These are phyloP conservation scores for Psittacula cyanocephala DNA, from an alignment of 2,113 vertebrate genomes.

Conservation along the genomic window DNA sequence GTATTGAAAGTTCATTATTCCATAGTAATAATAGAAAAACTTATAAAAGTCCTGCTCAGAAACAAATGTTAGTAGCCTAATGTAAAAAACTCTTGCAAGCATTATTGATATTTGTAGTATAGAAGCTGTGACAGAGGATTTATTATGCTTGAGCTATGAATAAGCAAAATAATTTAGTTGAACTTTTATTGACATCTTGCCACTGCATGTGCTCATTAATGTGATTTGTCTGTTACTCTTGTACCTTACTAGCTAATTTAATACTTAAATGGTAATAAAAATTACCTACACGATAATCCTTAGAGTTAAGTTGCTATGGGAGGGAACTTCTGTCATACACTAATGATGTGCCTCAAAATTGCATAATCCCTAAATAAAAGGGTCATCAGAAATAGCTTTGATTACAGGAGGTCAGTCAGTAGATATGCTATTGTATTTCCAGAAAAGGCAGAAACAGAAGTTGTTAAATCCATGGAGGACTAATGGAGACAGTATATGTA, in stretches of 20 bases:
- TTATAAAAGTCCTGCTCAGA: neutral
- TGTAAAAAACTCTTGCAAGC: neutral
- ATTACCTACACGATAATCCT: neutral
- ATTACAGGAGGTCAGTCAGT: neutral
- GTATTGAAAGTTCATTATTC: neutral
- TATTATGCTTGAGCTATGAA: neutral
- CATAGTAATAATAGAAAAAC: neutral
- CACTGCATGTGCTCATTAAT: neutral
- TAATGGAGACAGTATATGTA: neutral
- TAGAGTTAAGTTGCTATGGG: neutral
- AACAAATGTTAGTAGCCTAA: neutral
- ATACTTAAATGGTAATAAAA: neutral
- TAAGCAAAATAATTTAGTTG: slow-evolving; percentile 16
- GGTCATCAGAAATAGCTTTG: neutral
- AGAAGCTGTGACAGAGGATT: neutral
- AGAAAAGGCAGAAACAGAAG: neutral
- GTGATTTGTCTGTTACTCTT: neutral
- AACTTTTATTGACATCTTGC: neutral
- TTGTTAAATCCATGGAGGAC: neutral
- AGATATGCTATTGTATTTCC: neutral
- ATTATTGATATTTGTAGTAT: neutral
- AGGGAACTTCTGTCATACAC: neutral
- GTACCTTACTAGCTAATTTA: neutral
- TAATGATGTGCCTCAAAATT: neutral
- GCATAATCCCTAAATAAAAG: neutral